Evolutionary conservation across 2,888 invertebrate genomes (phyloP), one percentile per base, ranked within the genome.

Genomic region (Congeria kusceri): DNA sequence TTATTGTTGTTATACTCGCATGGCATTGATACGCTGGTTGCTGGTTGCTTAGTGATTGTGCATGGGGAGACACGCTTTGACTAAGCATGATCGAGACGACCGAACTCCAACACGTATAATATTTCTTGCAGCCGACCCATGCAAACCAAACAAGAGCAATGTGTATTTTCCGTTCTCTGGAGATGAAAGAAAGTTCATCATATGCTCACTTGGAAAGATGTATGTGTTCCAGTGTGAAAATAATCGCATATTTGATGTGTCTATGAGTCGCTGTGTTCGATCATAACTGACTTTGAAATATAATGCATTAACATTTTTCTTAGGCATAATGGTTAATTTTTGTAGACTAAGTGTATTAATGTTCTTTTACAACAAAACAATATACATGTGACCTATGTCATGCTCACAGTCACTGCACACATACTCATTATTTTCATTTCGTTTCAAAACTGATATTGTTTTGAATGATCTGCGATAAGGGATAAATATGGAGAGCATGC

Each of bases 141-240:
- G 82, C 47, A 61, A 66, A 28, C 76, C 80, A 68, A 56, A 80
- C 76, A 59, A 78, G 69, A 49, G 71, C 75, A 62, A 75, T 64
- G 78, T 78, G 25, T 82, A 79, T 64, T 82, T 74, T 44, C 66
- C 77, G 2, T 77, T 77, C 29, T 73, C 77, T 0, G 73, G 56
- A 7, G 78, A 80, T 28, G 70, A 72, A 15, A 73, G 66, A 47
- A 73, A 71, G 32, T 85, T 80, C 65, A 78, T 79, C 29, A 74
- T 84, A 20, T 84, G 84, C 72, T 67, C 78, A 7, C 59, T 70
- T 28, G 71, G 68, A 11, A 66, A 76, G 39, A 57, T 76, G 3
- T 77, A 80, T 62, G 64, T 66, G 39, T 68, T 80, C 29, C 66
- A 68, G 49, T 84, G 84, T 74, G 78, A 78, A 39, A 20, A 65